A percentile compares a stretch with the other conserved stretches of the same genome.
phyloP scores from a whole-genome alignment of 2,888 invertebrate genomes.

The Prenolepis imparis region DNA sequence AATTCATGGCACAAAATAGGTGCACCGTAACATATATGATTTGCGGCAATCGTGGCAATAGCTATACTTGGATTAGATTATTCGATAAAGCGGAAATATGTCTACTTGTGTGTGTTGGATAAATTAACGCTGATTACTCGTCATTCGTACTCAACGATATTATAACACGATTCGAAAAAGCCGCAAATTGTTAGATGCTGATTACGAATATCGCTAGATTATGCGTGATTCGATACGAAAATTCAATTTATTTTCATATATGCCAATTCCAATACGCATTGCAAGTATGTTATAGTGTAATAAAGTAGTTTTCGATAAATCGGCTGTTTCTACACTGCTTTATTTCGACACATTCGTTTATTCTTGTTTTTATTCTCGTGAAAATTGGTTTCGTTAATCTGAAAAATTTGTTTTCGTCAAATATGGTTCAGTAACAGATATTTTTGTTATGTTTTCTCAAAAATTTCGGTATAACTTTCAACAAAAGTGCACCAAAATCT shows the following conservation, averaged over 20 bases:
- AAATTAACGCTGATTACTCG: conserved; percentile 68
- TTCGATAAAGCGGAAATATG: conserved; percentile 55
- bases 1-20: conserved; percentile 50
- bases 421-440: conserved; percentile 10
- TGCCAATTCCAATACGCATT: not conserved
- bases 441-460: not conserved
- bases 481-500: not conserved
- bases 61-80: conserved; percentile 58
- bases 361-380: not conserved
- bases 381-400: conserved; percentile 20
- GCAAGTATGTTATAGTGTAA: not conserved
- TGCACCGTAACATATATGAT: conserved; percentile 44
- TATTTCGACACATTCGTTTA: conserved; percentile 4
- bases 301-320: conserved; percentile 30
- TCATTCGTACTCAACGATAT: conserved; percentile 58
- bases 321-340: not conserved
- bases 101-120: conserved; percentile 56
- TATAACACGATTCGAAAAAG: conserved; percentile 46
- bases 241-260: conserved; percentile 32
- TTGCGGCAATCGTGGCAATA: conserved; percentile 26
- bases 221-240: conserved; percentile 11
- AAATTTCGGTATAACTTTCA: not conserved
- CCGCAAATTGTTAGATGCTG: not conserved
- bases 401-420: conserved; percentile 7
- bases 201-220: conserved; percentile 16